A percentile compares a stretch with the other conserved stretches of the same genome.
Evolutionary conservation across 2,797 vertebrate species (phyloP).

Genomic region (Sibirionetta formosa): DNA sequence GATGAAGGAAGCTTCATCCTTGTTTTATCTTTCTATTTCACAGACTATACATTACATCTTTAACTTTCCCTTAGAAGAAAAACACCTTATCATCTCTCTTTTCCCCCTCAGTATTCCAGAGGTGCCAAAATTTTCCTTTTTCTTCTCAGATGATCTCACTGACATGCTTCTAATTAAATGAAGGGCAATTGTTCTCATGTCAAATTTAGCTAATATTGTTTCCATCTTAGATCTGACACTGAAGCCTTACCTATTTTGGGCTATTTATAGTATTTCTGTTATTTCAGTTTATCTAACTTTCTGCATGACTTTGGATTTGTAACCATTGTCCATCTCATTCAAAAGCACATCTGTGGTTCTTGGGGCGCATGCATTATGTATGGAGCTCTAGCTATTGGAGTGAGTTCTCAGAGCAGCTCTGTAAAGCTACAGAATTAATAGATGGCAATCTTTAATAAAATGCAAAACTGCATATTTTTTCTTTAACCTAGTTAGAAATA

Average conservation of each 20-base stretch:
- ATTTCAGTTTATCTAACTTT: not conserved
- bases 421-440: not conserved
- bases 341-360: not conserved
- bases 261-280: not conserved
- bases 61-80: not conserved
- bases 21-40: not conserved
- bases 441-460: not conserved
- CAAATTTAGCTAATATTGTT: not conserved
- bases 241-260: not conserved
- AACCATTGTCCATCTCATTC: not conserved
- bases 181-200: not conserved
- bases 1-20: not conserved
- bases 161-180: not conserved
- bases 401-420: not conserved
- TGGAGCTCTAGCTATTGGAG: not conserved
- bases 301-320: not conserved
- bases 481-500: not conserved
- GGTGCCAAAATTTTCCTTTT: not conserved
- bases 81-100: not conserved
- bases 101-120: not conserved
- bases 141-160: not conserved
- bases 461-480: not conserved
- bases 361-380: rapidly evolving
- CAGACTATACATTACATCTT: not conserved
- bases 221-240: not conserved